Conservation (phyloP, 2,888 invertebrate species). For the Buathra laborator region DNA sequence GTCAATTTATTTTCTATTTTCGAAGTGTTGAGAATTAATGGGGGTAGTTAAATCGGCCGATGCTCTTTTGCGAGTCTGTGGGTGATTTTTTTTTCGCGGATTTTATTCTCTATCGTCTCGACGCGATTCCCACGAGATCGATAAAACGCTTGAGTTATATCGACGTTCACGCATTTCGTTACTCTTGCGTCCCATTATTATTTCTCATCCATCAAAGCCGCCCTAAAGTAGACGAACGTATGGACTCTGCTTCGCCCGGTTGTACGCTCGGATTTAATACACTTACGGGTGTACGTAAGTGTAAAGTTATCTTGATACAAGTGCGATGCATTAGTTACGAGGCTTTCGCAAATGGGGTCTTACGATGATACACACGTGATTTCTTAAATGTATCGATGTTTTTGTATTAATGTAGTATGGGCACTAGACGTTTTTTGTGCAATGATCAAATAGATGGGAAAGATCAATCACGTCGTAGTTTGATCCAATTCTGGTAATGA, state of each 20-base stretch:
- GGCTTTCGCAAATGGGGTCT: background rate
- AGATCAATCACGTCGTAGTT: background rate
- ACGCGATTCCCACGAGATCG: conserved; percentile 50
- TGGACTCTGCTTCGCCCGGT: background rate
- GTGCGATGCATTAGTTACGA: background rate
- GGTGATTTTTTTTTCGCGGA: background rate
- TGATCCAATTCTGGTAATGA: background rate
- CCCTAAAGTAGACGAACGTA: conserved; percentile 2
- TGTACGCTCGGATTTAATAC: background rate
- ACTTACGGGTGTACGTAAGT: too few relatives aligned
- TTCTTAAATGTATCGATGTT: too few relatives aligned
- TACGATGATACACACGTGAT: too few relatives aligned
- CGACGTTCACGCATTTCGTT: conserved; percentile 16
- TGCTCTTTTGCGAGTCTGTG: too few relatives aligned
- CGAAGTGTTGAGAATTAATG: conserved; percentile 28
- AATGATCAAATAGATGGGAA: too few relatives aligned
- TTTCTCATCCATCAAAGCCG: conserved; percentile 75
- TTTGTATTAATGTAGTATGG: too few relatives aligned
- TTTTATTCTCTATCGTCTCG: conserved; percentile 43
- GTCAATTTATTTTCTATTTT: conserved; percentile 63
- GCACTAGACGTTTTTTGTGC: too few relatives aligned
- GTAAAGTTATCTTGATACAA: background rate
- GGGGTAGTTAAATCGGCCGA: too few relatives aligned
- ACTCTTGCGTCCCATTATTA: conserved; percentile 71
- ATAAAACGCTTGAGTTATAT: conserved; percentile 64